Evolutionary conservation across 2,888 invertebrate species (phyloP).

Genomic region (Acanthoscelides obtectus): DNA sequence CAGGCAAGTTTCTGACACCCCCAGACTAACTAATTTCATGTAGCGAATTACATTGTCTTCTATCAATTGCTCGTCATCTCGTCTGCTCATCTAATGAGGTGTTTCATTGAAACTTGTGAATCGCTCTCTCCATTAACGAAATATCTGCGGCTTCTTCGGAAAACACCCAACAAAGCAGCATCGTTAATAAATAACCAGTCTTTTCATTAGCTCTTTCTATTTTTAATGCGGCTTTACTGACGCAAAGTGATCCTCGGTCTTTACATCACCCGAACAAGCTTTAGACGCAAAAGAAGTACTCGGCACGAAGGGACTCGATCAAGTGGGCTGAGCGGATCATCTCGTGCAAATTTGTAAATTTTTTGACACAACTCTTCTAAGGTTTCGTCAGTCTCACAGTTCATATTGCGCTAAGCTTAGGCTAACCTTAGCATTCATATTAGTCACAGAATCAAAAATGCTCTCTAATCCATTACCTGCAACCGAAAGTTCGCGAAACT

Average conservation of each 20-base stretch:
- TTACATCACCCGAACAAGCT: neutral
- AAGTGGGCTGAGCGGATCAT: neutral
- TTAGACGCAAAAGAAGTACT: neutral
- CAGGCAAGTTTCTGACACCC: no score
- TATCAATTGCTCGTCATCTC: neutral
- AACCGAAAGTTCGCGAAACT: neutral
- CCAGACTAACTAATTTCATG: neutral
- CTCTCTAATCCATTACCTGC: neutral
- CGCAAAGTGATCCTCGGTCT: neutral
- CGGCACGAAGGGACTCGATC: neutral
- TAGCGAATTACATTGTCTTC: neutral
- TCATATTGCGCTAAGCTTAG: no score
- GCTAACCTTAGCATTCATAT: neutral
- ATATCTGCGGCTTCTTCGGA: neutral
- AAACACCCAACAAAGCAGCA: neutral
- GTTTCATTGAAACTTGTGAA: neutral
- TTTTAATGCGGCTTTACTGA: neutral
- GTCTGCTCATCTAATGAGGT: neutral
- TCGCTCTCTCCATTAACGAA: neutral
- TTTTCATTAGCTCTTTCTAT: neutral
- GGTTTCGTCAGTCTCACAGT: no score
- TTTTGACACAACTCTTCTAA: no score
- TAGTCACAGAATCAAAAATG: neutral
- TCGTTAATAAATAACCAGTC: neutral
- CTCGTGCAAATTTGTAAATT: no score